phyloP scores from a whole-genome alignment of 2,888 invertebrate species.

The Cheilosia grossa region DNA sequence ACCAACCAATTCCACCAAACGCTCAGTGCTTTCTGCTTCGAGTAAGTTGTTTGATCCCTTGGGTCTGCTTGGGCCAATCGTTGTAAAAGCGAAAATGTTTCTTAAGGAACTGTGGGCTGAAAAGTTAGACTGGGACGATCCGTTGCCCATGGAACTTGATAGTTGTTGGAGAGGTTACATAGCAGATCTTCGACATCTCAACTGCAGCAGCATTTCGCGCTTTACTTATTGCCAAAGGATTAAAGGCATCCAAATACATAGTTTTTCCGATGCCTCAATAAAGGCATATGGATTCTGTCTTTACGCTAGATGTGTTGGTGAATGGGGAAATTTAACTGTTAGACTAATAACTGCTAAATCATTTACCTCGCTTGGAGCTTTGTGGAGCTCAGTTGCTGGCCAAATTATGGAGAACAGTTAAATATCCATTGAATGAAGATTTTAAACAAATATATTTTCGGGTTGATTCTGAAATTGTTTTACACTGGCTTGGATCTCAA shows the following conservation, averaged over 20 bases:
- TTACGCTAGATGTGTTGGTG: not conserved
- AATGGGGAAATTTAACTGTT: no score
- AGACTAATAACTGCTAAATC: no score
- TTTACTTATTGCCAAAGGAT: no score
- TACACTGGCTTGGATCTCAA: not conserved
- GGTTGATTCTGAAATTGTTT: slow-evolving; percentile 10
- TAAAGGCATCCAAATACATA: not conserved
- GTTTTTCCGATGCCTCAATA: not conserved
- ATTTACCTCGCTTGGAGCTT: not conserved
- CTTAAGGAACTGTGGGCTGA: not conserved
- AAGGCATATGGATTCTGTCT: not conserved
- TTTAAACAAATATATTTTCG: not conserved
- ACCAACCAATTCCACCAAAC: slow-evolving; percentile 1
- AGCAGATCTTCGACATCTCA: no score
- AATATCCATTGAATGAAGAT: not conserved
- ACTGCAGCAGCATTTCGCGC: no score
- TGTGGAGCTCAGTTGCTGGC: no score
- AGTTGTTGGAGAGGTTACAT: no score
- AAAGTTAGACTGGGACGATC: no score
- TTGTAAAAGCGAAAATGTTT: slow-evolving; percentile 27
- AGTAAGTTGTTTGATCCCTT: slow-evolving; percentile 26
- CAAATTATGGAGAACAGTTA: no score
- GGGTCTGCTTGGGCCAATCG: slow-evolving; percentile 10
- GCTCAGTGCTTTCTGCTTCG: slow-evolving; percentile 22
- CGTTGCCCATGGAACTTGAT: no score